Percentiles rank a stretch among this genome's conserved stretches.
Evolutionary conservation across 1,140 invertebrate species (phyloP).

Genomic region (Druon quercuslanigerum): DNA sequence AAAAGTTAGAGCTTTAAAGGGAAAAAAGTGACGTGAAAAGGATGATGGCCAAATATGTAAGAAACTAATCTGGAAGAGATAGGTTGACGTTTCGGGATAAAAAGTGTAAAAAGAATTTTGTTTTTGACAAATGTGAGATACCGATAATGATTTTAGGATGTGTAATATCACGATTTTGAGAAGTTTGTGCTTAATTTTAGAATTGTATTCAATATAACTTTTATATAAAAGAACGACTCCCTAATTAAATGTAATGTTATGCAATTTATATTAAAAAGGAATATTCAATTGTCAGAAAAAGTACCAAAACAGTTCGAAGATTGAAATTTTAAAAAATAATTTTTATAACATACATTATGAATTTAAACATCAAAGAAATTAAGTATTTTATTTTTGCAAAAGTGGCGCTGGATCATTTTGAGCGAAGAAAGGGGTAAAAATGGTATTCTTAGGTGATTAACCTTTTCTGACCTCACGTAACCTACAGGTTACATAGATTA

Average conservation of each 20-base stretch:
- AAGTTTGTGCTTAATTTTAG: too few species aligned
- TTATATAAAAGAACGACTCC: too few species aligned
- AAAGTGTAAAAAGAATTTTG: not conserved
- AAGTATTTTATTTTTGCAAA: slow-evolving; percentile 32
- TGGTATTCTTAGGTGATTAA: slow-evolving; percentile 12
- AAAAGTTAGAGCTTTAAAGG: slow-evolving; percentile 46
- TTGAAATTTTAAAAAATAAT: not conserved
- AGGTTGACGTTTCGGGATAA: slow-evolving; percentile 46
- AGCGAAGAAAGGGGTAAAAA: slow-evolving; percentile 21
- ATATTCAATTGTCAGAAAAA: not conserved
- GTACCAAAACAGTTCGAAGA: not conserved
- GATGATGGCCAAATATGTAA: slow-evolving; percentile 47
- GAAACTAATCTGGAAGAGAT: slow-evolving; percentile 38
- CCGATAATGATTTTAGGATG: not conserved
- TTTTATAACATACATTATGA: not conserved
- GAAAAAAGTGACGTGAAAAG: slow-evolving; percentile 38
- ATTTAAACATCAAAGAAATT: slow-evolving; percentile 7
- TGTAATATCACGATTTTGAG: too few species aligned
- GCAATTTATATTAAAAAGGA: not conserved
- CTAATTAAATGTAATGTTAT: not conserved
- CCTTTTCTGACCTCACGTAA: slow-evolving; percentile 5
- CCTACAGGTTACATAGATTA: slow-evolving; percentile 16
- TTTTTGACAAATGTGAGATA: not conserved
- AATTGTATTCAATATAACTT: too few species aligned
- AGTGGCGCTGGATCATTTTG: not conserved